phyloP scores from a whole-genome alignment of 2,113 vertebrate genomes.

The Gymnobelideus leadbeateri region DNA sequence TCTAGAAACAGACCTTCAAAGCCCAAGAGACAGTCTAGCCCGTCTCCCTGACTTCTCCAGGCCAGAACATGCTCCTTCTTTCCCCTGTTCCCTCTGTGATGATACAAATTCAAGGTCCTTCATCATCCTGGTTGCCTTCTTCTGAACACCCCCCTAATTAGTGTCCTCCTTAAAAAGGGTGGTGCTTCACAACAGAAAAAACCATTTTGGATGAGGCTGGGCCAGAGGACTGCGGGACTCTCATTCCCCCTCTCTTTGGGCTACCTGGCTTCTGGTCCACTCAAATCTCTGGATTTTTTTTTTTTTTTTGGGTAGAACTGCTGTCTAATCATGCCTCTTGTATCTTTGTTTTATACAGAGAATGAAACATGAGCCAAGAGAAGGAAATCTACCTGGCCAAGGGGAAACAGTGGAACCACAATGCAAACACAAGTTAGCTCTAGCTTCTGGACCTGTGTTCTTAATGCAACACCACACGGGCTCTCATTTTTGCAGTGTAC shows the following conservation, averaged over 20 bases:
- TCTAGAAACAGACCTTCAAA: background rate
- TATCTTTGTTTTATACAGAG: background rate
- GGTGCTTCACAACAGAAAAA: background rate
- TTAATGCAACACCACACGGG: background rate
- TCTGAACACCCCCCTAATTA: background rate
- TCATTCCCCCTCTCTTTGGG: background rate
- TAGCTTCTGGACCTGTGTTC: background rate
- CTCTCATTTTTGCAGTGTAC: background rate
- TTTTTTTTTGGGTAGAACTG: background rate
- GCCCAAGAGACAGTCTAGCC: too few relatives aligned
- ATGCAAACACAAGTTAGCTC: background rate
- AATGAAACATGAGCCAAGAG: background rate
- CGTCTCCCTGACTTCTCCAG: background rate
- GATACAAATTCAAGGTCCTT: background rate
- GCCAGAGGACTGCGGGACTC: background rate
- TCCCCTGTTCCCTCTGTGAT: background rate
- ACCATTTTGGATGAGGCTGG: background rate
- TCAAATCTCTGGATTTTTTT: background rate
- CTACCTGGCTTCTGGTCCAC: background rate
- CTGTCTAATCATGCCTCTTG: background rate
- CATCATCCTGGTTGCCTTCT: background rate
- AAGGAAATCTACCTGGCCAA: background rate
- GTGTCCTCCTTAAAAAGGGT: background rate
- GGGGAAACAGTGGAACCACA: background rate
- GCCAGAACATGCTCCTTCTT: background rate